Evolutionary conservation across 2,888 invertebrate genomes (phyloP), one percentile per base, ranked within the genome.

Genomic region (Pilophorus perplexus): DNA sequence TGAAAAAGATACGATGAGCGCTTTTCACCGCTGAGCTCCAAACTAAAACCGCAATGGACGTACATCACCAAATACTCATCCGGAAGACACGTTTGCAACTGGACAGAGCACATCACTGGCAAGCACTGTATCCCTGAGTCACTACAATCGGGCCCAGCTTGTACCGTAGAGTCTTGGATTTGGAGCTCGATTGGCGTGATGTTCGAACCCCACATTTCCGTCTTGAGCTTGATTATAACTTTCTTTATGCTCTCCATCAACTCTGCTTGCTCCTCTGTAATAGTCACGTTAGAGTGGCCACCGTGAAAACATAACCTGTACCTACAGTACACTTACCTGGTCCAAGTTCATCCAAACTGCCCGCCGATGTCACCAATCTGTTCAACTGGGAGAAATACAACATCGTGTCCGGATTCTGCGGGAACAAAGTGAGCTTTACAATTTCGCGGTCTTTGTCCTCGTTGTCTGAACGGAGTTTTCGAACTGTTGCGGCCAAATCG

Each of bases 141-240:
- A 1, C 8, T 48, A 20, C 6, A 14, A 1, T 33, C 48, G 20
- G 23, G 12, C 16, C 48, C 48, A 20, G 62, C 48, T 48, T 62
- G 62, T 16, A 23, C 22, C 16, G n/a, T 12, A 33, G 14, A 20
- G 33, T 62, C 62, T 48, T 46, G 46, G n/a, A 62, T 62, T 18
- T 46, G 46, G 3, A 64, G 40, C 33, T 64, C 64, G n/a, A 54
- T 8, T 1, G 64, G 64, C 8, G 52, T 52, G 23, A 52, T 20
- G 18, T 64, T 64, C 10, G 37, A 23, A 4, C 64, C 64, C 64
- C 64, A 64, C 64, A 64, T 64, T 28, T 52, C 64, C 18, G 23
- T 33, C 23, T 40, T 33, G 38, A 64, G 18, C 27, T 52, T 50
- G 12, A 52, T 40, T n/a, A 64, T 38, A 5, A 52, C 16, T 14